These are phyloP conservation scores for Cavia aperea DNA, from an alignment of 2,113 vertebrate genomes.

Conservation along the genomic window DNA sequence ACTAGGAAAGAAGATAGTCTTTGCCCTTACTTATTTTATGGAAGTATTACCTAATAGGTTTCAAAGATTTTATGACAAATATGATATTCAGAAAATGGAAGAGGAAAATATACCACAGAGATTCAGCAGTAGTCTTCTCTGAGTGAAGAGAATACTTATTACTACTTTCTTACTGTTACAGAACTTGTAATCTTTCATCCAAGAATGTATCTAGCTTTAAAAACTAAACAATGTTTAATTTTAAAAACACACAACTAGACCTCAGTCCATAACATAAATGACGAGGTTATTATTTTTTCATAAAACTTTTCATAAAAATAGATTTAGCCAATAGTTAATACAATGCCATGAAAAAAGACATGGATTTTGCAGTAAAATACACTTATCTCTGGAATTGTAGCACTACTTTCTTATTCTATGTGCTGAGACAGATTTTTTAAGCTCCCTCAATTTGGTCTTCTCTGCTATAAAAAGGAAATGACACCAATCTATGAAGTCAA, in stretches of 20 bases:
- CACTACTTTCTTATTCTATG: not conserved
- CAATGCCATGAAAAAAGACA: not conserved
- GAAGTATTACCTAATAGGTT: not conserved
- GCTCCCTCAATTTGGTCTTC: not conserved
- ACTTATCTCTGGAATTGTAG: not conserved
- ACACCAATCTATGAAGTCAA: not conserved
- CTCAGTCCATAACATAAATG: not conserved
- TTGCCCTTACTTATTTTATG: not conserved
- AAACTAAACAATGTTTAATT: conserved; percentile 13
- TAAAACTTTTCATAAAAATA: not conserved
- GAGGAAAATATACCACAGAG: not conserved
- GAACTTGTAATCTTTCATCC: not conserved
- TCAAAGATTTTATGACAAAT: conserved; percentile 1
- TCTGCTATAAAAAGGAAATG: not conserved
- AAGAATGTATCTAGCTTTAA: not conserved
- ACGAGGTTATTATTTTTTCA: not conserved
- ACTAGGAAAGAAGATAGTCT: conserved; percentile 6
- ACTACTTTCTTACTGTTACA: not conserved
- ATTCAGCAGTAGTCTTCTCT: not conserved
- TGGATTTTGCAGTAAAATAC: not conserved
- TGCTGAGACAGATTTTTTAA: not conserved
- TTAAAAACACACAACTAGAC: not conserved
- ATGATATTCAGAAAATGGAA: not conserved
- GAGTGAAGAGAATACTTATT: not conserved
- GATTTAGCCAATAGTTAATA: not conserved